These are phyloP conservation scores for Microvelia longipes DNA, from an alignment of 1,140 invertebrate species.

Conservation along the genomic window DNA sequence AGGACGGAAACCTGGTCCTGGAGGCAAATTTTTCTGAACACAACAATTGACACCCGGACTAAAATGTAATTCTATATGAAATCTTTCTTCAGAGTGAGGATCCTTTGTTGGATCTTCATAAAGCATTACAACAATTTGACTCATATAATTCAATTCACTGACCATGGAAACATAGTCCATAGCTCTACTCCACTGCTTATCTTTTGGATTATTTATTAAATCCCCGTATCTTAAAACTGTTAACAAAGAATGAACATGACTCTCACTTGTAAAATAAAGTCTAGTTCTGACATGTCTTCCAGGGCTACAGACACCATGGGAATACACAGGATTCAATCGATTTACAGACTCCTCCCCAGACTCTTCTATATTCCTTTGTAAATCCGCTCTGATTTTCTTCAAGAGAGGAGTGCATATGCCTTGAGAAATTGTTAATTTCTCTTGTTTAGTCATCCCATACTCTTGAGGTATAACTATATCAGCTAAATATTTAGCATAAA, in stretches of 20 bases:
- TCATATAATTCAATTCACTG: conserved; percentile 98
- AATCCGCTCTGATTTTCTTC: conserved; percentile 88
- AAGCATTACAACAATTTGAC: conserved; percentile 97
- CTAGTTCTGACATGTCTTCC: conserved; percentile 91
- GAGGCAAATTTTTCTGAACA: conserved; percentile 83
- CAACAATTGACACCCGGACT: conserved; percentile 93
- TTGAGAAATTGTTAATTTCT: conserved; percentile 93
- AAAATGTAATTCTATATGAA: conserved; percentile 94
- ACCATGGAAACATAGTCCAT: conserved; percentile 97
- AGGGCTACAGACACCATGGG: conserved; percentile 93
- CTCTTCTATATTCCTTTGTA: conserved; percentile 80
- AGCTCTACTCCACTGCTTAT: conserved; percentile 95
- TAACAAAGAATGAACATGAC: conserved; percentile 94
- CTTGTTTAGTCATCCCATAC: conserved; percentile 88
- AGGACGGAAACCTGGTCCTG: conserved; percentile 81
- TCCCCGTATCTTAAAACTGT: conserved; percentile 90
- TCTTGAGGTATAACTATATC: conserved; percentile 99
- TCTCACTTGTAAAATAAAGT: conserved; percentile 98
- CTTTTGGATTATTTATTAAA: conserved; percentile 60
- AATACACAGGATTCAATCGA: conserved; percentile 91
- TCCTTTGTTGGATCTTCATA: conserved; percentile 97
- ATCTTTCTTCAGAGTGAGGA: conserved; percentile 73
- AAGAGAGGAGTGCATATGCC: conserved; percentile 93
- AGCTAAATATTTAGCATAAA: conserved; percentile 85
- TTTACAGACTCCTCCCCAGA: conserved; percentile 77